These are phyloP conservation scores for Phrynocephalus guinanensis DNA, from an alignment of 2,797 vertebrate species.

Conservation along the genomic window DNA sequence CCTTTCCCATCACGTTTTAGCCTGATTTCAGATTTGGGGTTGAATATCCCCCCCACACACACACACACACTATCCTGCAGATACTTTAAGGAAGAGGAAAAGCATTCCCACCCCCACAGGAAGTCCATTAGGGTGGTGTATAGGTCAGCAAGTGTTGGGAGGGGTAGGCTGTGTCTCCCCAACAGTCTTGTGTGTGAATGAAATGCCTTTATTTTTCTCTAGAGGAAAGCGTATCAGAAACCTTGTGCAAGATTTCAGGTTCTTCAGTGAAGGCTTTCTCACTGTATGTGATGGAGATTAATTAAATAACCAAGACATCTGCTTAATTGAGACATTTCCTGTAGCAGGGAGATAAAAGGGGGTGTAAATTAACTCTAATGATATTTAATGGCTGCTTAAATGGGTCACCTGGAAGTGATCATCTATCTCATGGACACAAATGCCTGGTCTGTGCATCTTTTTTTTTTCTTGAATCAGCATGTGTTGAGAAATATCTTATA, in stretches of 20 bases:
- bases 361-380: constrained; percentile 30
- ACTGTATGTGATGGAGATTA: not conserved
- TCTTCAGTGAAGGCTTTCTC: constrained; percentile 10
- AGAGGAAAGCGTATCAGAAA: not conserved
- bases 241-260: not conserved
- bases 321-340: constrained; percentile 42
- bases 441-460: not conserved
- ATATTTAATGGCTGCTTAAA: constrained; percentile 27
- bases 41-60: too few species aligned
- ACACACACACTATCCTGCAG: not conserved
- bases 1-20: too few species aligned
- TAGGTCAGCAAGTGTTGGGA: not conserved
- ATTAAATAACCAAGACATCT: constrained; percentile 38
- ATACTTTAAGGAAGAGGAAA: not conserved
- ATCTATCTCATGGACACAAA: constrained; percentile 19
- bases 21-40: not conserved
- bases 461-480: not conserved
- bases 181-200: not conserved
- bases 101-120: too few species aligned
- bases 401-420: constrained; percentile 36
- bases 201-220: not conserved
- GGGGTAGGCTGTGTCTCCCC: not conserved
- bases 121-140: too few species aligned
- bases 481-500: not conserved
- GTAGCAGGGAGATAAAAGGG: not conserved